Conservation (phyloP, 2,888 invertebrate genomes). For the Carcina quercana region DNA sequence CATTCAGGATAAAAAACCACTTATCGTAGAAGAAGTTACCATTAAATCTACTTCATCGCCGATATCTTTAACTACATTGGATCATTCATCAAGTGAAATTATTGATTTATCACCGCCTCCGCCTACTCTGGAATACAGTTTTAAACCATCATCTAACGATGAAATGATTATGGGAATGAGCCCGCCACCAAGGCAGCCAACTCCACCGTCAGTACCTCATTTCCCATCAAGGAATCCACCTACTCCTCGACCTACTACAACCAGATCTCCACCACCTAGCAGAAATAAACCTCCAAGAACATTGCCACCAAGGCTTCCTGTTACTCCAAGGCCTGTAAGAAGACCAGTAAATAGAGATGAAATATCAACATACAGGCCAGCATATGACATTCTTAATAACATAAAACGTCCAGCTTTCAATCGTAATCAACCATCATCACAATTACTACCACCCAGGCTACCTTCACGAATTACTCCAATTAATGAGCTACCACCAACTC, state of each 20-base stretch:
- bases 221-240: slow-evolving; percentile 37
- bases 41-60: slow-evolving; percentile 46
- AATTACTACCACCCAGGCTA: slow-evolving; percentile 50
- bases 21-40: slow-evolving; percentile 45
- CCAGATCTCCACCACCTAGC: slow-evolving; percentile 48
- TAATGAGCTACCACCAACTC: slow-evolving; percentile 24
- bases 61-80: slow-evolving; percentile 40
- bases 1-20: slow-evolving; percentile 59
- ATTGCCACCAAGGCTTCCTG: slow-evolving; percentile 37
- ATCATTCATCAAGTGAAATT: slow-evolving; percentile 52
- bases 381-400: slow-evolving; percentile 52
- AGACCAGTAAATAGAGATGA: slow-evolving; percentile 51
- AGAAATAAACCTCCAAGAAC: slow-evolving; percentile 51
- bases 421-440: slow-evolving; percentile 54
- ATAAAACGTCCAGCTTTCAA: slow-evolving; percentile 48
- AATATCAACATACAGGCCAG: slow-evolving; percentile 59
- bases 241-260: slow-evolving; percentile 46
- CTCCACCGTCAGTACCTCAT: slow-evolving; percentile 34
- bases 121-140: slow-evolving; percentile 54
- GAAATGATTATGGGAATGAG: slow-evolving; percentile 73
- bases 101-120: slow-evolving; percentile 70
- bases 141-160: slow-evolving; percentile 57
- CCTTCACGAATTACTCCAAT: slow-evolving; percentile 32
- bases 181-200: slow-evolving; percentile 65
- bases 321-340: slow-evolving; percentile 40